Base-by-base conservation (phyloP, 2,888 invertebrate genomes). In the Drosophila histrio region DNA sequence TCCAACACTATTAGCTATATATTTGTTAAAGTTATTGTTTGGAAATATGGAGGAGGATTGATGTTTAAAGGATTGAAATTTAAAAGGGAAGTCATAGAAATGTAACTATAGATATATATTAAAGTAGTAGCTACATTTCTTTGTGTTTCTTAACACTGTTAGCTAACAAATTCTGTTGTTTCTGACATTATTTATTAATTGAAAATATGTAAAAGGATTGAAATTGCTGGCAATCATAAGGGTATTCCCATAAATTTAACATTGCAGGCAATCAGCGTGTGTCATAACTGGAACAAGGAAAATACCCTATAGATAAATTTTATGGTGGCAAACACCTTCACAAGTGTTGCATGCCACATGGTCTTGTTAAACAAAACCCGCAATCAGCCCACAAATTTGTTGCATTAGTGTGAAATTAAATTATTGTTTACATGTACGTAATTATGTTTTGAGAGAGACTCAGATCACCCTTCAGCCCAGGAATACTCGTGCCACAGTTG, bases 341-440 rank as follows among this genome's bases (percentile, higher is more conserved):
- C 13, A 19, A 32, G 38, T 47, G 30, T 19, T 28, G 49, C 44
- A 49, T 64, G 64, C 61, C 71, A 50, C 72, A 73, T 75, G 70
- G 21, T 52, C 30, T 6, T 56, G 84, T 83, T 86, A 77, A 80
- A 74, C 74, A 83, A 69, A 75, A 72, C 81, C 87, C 88, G 87
- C 83, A 90, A 91, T 89, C 88, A 91, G 90, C 89, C 91, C 91
- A 90, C 90, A 91, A 90, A 91, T 90, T 91, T 89, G 89, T 86
- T 85, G 86, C 89, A 84, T 90, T 90, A 88, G 84, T 86, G 81
- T 71, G 79, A 90, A 90, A 90, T 90, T 90, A 90, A 90, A 90
- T 90, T 90, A 90, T 88, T 90, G 90, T 90, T 90, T 90, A 90
- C 89, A 82, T 85, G 89, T 86, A 75, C 86, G 87, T 89, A 89